A percentile compares a stretch with the other conserved stretches of the same genome.
Evolutionary conservation across 2,797 vertebrate genomes (phyloP).

Genomic region (Crenichthys baileyi): DNA sequence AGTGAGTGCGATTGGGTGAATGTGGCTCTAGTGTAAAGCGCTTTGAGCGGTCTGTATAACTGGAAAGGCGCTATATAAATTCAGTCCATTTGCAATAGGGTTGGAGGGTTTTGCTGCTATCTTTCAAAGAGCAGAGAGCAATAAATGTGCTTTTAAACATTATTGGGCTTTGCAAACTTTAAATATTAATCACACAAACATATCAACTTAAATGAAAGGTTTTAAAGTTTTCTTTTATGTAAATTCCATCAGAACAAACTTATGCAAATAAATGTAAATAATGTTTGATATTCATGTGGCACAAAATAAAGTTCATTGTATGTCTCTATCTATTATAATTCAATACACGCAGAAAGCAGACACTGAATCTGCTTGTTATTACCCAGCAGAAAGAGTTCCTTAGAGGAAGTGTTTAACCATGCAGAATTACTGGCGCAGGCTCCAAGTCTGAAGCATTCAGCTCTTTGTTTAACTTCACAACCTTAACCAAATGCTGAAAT

Average conservation of each 20-base stretch:
- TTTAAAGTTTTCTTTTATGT: background rate
- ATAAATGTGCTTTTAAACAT: background rate
- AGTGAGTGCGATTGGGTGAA: too few species aligned
- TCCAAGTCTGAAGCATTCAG: conserved; percentile 45
- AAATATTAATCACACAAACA: conserved; percentile 6
- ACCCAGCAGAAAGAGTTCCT: conserved; percentile 17
- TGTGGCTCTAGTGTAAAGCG: too few species aligned
- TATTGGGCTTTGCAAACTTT: background rate
- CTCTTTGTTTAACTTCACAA: conserved; percentile 42
- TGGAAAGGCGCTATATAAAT: too few species aligned
- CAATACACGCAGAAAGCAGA: background rate
- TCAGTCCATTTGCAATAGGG: too few species aligned
- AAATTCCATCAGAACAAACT: background rate
- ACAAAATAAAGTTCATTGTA: conserved; percentile 13
- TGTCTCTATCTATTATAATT: conserved; percentile 9
- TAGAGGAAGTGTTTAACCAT: conserved; percentile 27
- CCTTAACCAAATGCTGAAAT: conserved; percentile 39
- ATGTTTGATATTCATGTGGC: conserved; percentile 1
- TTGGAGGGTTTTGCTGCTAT: background rate
- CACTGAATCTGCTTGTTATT: conserved; percentile 24
- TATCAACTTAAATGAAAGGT: background rate
- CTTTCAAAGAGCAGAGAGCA: background rate
- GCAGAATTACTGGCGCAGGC: conserved; percentile 38
- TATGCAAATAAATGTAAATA: conserved; percentile 4
- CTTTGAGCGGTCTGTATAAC: too few species aligned